A percentile compares a stretch with the other conserved stretches of the same genome.
phyloP scores from a whole-genome alignment of 2,113 vertebrate genomes.

The cattle (Bos taurus) region DNA sequence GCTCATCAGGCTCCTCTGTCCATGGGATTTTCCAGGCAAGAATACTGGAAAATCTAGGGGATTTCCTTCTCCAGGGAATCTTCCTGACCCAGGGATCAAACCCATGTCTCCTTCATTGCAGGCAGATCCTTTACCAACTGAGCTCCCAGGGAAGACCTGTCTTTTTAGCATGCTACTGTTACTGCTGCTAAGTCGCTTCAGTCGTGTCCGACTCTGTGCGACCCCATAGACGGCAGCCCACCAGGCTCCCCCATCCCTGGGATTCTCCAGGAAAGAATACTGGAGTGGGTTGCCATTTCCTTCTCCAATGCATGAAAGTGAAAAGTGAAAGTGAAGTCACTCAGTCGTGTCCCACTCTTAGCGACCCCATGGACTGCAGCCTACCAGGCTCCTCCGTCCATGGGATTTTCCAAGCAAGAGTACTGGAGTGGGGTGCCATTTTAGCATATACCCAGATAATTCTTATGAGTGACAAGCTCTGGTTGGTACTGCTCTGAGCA shows the following conservation, averaged over 20 bases:
- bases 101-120: neutral
- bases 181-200: too few species aligned
- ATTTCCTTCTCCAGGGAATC: neutral
- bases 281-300: too few species aligned
- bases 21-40: neutral
- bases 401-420: too few species aligned
- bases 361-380: too few species aligned
- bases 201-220: too few species aligned
- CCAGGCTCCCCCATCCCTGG: too few species aligned
- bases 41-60: neutral
- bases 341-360: too few species aligned
- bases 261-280: too few species aligned
- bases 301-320: too few species aligned
- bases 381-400: too few species aligned
- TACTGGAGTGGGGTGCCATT: neutral
- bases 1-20: neutral
- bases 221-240: too few species aligned
- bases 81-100: neutral
- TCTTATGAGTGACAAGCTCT: neutral
- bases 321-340: too few species aligned
- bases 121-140: neutral
- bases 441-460: neutral
- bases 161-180: neutral
- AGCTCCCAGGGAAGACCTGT: neutral
- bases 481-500: neutral